These are phyloP conservation scores for Varanus komodoensis DNA, from an alignment of 2,113 vertebrate species.

Conservation along the genomic window DNA sequence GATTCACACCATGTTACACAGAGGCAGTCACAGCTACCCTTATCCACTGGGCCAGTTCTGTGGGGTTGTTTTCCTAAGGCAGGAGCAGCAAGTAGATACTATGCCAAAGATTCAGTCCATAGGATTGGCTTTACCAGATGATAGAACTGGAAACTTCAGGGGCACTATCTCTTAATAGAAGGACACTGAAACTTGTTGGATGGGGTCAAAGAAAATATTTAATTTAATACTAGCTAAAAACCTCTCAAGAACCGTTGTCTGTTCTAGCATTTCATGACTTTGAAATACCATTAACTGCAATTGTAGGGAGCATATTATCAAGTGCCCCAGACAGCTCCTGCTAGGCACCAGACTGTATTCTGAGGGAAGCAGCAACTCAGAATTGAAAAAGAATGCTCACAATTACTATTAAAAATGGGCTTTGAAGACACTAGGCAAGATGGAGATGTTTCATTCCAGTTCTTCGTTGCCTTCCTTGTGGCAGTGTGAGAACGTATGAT, in stretches of 20 bases:
- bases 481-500: neutral
- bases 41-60: too few relatives aligned
- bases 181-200: neutral
- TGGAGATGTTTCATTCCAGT: neutral
- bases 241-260: neutral
- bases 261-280: neutral
- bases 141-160: neutral
- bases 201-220: neutral
- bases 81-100: too few relatives aligned
- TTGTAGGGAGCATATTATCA: neutral
- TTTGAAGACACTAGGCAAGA: neutral
- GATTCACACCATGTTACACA: too few relatives aligned
- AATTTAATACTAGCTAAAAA: neutral
- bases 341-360: neutral
- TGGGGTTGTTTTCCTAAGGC: too few relatives aligned
- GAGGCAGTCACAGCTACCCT: too few relatives aligned
- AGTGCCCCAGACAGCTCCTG: neutral
- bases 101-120: too few relatives aligned
- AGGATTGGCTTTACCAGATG: neutral
- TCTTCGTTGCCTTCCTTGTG: conserved; percentile 4
- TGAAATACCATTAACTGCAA: neutral
- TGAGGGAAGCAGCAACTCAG: neutral
- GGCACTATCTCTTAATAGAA: neutral
- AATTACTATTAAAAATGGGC: neutral
- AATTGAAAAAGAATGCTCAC: neutral